Conservation (phyloP, 2,888 invertebrate genomes). For the Apodemia duryi region DNA sequence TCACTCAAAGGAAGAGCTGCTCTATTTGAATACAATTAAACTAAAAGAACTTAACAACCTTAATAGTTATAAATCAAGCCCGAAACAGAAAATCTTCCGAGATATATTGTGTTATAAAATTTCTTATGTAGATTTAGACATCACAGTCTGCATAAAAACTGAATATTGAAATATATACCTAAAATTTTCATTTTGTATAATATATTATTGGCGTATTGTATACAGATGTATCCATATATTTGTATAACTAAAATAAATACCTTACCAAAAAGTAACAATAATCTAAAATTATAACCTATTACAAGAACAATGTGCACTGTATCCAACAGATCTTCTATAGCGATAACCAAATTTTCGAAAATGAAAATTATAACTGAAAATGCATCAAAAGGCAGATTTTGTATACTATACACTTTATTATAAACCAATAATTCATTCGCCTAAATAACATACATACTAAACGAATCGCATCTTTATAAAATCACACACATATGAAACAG, state of each 20-base stretch:
- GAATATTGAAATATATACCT: constrained; percentile 24
- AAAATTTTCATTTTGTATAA: constrained; percentile 31
- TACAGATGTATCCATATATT: constrained; percentile 75
- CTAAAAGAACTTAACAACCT: constrained; percentile 49
- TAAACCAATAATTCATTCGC: constrained; percentile 36
- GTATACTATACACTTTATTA: constrained; percentile 58
- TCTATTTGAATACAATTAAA: constrained; percentile 62
- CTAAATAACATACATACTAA: constrained; percentile 33
- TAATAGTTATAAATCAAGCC: constrained; percentile 45
- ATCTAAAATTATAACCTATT: constrained; percentile 57
- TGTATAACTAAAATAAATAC: constrained; percentile 78
- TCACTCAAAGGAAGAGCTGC: constrained; percentile 57
- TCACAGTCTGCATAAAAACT: constrained; percentile 33
- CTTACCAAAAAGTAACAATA: constrained; percentile 71
- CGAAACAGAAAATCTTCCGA: not conserved
- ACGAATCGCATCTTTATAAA: constrained; percentile 32
- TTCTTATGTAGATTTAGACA: constrained; percentile 47
- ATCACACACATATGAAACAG: constrained; percentile 32
- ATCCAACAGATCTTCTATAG: constrained; percentile 37
- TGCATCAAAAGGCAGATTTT: constrained; percentile 72
- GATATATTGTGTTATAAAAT: constrained; percentile 19
- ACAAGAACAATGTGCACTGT: constrained; percentile 65
- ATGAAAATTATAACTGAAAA: constrained; percentile 48
- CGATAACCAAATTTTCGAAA: constrained; percentile 44
- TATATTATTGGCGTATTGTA: constrained; percentile 56